A percentile compares a stretch with the other conserved stretches of the same genome.
These are phyloP conservation scores for Sebastes goodei DNA, from an alignment of 2,797 vertebrate species.

Conservation along the genomic window DNA sequence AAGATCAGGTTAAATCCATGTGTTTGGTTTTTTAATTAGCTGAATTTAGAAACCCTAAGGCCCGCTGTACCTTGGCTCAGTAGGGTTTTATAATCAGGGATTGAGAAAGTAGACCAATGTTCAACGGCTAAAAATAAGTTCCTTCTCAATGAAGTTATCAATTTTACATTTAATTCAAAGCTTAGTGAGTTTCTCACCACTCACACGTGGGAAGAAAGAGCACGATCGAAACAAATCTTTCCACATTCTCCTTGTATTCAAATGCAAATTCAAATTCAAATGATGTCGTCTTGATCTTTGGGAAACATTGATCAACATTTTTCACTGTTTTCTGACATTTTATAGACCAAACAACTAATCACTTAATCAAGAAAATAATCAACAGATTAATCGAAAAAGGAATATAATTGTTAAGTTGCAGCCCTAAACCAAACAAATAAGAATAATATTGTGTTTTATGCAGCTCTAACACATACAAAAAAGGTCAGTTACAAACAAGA, in stretches of 20 bases:
- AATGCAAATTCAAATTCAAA: background rate
- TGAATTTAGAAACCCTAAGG: conserved; percentile 8
- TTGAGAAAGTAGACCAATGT: conserved; percentile 4
- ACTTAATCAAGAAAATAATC: too few species aligned
- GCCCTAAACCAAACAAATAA: background rate
- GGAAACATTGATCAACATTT: too few species aligned
- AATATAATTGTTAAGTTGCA: too few species aligned
- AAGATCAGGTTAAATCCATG: conserved; percentile 23
- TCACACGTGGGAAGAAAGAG: background rate
- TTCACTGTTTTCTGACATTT: too few species aligned
- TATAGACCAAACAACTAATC: too few species aligned
- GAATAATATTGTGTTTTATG: background rate
- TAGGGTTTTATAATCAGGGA: conserved; percentile 18
- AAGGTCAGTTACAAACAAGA: background rate
- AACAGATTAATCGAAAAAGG: too few species aligned
- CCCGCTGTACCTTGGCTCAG: background rate
- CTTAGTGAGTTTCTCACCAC: background rate
- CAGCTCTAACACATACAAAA: background rate
- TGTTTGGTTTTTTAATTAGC: conserved; percentile 35
- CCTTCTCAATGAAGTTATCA: conserved; percentile 1
- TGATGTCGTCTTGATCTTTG: too few species aligned
- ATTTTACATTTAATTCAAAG: conserved; percentile 12
- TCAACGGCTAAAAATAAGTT: conserved; percentile 9
- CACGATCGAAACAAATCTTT: background rate
- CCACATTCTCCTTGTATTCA: background rate